Conservation (phyloP, 2,797 vertebrate species). For the Poecilia gillii region DNA sequence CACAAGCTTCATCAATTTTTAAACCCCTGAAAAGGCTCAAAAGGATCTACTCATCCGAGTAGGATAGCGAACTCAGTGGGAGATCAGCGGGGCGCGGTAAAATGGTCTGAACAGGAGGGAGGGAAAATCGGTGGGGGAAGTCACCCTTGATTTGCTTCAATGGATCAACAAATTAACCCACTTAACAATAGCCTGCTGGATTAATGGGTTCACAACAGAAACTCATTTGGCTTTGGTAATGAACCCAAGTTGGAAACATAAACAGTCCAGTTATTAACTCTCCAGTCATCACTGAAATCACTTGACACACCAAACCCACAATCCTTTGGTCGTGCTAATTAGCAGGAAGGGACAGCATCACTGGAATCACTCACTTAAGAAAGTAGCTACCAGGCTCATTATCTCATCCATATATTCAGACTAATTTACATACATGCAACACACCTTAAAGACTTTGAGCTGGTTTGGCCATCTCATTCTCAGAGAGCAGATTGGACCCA, state of each 20-base stretch:
- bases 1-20: not conserved
- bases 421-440: constrained; percentile 75
- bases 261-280: constrained; percentile 79
- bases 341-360: constrained; percentile 68
- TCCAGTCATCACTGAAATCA: constrained; percentile 62
- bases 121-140: constrained; percentile 63
- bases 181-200: constrained; percentile 71
- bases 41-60: not conserved
- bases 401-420: constrained; percentile 63
- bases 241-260: constrained; percentile 77
- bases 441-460: constrained; percentile 48
- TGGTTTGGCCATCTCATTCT: constrained; percentile 53
- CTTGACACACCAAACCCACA: constrained; percentile 63
- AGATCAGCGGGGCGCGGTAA: constrained; percentile 49
- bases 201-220: constrained; percentile 77
- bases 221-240: constrained; percentile 80
- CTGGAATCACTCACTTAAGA: constrained; percentile 74
- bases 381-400: constrained; percentile 72
- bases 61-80: constrained; percentile 22
- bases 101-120: constrained; percentile 46
- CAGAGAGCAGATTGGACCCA: constrained; percentile 67
- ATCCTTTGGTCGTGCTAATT: constrained; percentile 60
- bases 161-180: constrained; percentile 81
- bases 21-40: not conserved
- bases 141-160: constrained; percentile 71